Evolutionary conservation across 2,797 vertebrate genomes (phyloP).

Genomic region (Tokudaia muenninki): DNA sequence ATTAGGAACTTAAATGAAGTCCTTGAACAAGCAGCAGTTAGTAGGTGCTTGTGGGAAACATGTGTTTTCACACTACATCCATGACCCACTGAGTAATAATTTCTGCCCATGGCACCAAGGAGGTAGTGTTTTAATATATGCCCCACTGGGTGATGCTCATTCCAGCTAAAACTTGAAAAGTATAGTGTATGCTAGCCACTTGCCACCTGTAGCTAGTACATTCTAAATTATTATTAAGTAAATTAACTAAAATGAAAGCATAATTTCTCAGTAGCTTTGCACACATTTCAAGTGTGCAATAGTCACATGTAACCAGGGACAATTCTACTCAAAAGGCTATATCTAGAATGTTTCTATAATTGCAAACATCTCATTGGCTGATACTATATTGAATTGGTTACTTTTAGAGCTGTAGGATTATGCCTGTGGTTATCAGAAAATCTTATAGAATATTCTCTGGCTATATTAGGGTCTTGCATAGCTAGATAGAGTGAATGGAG

Average conservation of each 20-base stretch:
- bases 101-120: neutral
- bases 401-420: neutral
- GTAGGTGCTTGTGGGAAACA: neutral
- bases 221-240: neutral
- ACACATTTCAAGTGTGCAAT: neutral
- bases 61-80: neutral
- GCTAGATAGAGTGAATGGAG: neutral
- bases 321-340: neutral
- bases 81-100: neutral
- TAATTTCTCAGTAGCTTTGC: neutral
- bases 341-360: neutral
- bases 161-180: neutral
- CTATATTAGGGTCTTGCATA: neutral
- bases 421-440: neutral
- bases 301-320: neutral
- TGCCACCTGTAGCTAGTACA: neutral
- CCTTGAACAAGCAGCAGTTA: accelerated
- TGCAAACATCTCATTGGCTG: neutral
- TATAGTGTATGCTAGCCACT: neutral
- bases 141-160: neutral
- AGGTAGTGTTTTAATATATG: neutral
- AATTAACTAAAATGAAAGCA: neutral
- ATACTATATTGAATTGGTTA: neutral
- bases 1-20: neutral
- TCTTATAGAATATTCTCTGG: neutral